Evolutionary conservation across 2,113 vertebrate species (phyloP).

Genomic region (Prolemur simus): DNA sequence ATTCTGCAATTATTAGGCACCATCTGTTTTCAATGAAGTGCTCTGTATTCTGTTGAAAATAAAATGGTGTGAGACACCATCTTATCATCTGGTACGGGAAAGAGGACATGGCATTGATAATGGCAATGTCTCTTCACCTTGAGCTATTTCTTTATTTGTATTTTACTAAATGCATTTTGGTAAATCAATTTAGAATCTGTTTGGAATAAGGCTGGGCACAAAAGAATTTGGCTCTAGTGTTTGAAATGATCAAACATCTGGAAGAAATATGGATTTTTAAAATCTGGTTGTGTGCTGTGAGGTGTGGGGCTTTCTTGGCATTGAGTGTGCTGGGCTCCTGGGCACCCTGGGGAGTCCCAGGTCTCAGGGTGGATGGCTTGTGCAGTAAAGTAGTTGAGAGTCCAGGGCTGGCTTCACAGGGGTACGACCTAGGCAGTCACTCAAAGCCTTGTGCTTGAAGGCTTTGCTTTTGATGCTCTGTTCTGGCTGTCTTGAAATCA

Average conservation of each 20-base stretch:
- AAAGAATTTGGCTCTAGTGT: not conserved
- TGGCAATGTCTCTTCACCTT: not conserved
- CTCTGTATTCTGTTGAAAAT: not conserved
- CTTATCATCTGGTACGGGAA: not conserved
- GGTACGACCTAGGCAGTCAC: accelerated
- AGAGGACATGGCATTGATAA: accelerated
- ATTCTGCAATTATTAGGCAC: not conserved
- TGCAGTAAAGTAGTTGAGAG: not conserved
- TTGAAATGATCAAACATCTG: not conserved
- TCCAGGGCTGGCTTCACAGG: accelerated
- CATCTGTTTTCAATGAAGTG: not conserved
- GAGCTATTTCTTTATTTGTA: not conserved
- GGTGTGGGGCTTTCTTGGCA: not conserved
- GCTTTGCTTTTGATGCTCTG: not conserved
- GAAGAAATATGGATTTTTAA: not conserved
- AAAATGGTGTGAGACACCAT: not conserved
- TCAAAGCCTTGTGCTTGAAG: not conserved
- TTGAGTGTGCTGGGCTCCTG: not conserved
- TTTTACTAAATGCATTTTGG: not conserved
- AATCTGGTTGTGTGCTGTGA: not conserved
- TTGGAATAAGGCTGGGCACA: not conserved
- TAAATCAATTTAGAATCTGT: not conserved
- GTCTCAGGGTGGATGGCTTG: not conserved
- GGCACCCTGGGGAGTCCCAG: not conserved
- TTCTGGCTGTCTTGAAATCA: not conserved